Conservation (phyloP, 2,888 invertebrate genomes). For the Amiota mariae region DNA sequence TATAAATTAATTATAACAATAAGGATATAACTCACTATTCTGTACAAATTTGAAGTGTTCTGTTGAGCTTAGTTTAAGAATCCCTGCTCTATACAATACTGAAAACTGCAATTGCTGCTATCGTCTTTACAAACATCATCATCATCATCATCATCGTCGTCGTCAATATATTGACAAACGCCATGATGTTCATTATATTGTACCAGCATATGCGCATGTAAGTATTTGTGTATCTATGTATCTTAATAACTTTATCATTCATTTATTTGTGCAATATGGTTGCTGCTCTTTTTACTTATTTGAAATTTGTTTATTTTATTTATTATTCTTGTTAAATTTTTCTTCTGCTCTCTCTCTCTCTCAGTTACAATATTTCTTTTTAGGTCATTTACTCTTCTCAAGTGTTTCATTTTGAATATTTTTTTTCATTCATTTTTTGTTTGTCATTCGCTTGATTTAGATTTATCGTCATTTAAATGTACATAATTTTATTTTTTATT, state of each 20-base stretch:
- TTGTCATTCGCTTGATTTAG: constrained; percentile 21
- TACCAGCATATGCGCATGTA: background rate
- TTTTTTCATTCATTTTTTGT: background rate
- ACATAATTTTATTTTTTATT: background rate
- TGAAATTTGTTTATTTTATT: constrained; percentile 12
- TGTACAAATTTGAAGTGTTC: background rate
- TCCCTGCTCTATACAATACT: no score
- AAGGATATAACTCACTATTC: no score
- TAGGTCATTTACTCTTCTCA: constrained; percentile 12
- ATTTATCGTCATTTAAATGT: constrained; percentile 16
- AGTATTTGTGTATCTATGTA: background rate
- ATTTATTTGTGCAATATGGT: constrained; percentile 12
- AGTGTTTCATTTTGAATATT: no score
- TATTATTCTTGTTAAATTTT: background rate
- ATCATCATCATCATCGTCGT: background rate
- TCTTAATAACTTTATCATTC: background rate
- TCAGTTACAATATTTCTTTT: background rate
- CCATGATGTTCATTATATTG: constrained; percentile 7
- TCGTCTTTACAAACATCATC: background rate
- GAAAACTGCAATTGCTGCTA: background rate
- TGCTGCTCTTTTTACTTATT: constrained; percentile 18
- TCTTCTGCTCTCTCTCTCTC: background rate
- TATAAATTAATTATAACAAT: no score
- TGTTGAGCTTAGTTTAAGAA: no score
- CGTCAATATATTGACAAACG: constrained; percentile 1